Base-by-base conservation (phyloP, 2,888 invertebrate genomes). In the Tubulanus polymorphus region DNA sequence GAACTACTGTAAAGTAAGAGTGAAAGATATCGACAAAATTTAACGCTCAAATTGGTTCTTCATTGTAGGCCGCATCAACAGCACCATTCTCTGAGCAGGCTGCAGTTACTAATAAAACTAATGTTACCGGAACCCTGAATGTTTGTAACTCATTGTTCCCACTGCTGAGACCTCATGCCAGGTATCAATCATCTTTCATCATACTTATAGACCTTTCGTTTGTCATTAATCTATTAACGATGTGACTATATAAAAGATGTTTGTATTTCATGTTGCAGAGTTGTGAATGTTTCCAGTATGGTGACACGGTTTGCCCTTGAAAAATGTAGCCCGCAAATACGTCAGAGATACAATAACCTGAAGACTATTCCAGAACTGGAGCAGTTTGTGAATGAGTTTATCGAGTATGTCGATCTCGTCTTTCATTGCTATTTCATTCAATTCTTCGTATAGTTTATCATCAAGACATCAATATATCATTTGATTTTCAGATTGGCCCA, bases 401-500 rank as follows among this genome's bases (percentile, higher is more conserved):
- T 41, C 23, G 20, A 15, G 41, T 41, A 41, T 20, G 41, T 41
- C n/a, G n/a, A n/a, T n/a, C n/a, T n/a, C n/a, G n/a, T n/a, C n/a
- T n/a, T n/a, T n/a, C n/a, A n/a, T n/a, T n/a, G n/a, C n/a, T n/a
- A n/a, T n/a, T n/a, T n/a, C n/a, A n/a, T n/a, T n/a, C n/a, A n/a
- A n/a, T n/a, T n/a, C n/a, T n/a, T n/a, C n/a, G n/a, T n/a, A n/a
- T n/a, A n/a, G n/a, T n/a, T n/a, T n/a, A n/a, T n/a, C n/a, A n/a
- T n/a, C n/a, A n/a, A n/a, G n/a, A n/a, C n/a, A n/a, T n/a, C n/a
- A n/a, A n/a, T n/a, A n/a, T n/a, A n/a, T n/a, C n/a, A n/a, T n/a
- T n/a, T n/a, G n/a, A n/a, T n/a, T 49, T 29, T 23, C 50, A 27
- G 28, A 27, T n/a, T 18, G n/a, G 83, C 84, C 53, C 80, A 82